Evolutionary conservation across 2,797 vertebrate species (phyloP).

Genomic region (Diplodus sargus): DNA sequence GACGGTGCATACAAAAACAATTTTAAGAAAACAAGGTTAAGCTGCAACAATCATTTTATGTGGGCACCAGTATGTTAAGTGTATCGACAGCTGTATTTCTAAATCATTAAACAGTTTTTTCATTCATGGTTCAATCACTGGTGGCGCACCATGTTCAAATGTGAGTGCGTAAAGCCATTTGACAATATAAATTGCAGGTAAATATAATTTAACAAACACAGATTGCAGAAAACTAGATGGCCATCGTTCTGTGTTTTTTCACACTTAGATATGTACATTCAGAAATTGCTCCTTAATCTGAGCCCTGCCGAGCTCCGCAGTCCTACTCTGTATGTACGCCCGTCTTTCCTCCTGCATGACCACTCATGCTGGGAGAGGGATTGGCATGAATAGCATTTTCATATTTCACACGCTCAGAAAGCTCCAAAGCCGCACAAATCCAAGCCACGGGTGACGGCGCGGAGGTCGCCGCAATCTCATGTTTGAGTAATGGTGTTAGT

Average conservation of each 20-base stretch:
- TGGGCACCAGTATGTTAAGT: neutral
- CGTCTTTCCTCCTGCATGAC: constrained; percentile 47
- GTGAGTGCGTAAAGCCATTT: neutral
- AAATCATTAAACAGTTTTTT: neutral
- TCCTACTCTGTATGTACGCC: constrained; percentile 34
- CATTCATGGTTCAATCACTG: neutral
- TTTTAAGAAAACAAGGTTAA: no score
- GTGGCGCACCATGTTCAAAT: neutral
- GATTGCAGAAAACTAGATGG: neutral
- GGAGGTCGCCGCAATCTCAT: constrained; percentile 27
- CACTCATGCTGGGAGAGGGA: constrained; percentile 60
- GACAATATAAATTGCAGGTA: neutral
- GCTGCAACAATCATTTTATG: no score
- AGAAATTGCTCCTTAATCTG: constrained; percentile 18
- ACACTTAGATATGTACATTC: neutral
- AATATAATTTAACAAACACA: neutral
- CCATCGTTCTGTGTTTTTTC: neutral
- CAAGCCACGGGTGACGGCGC: constrained; percentile 31
- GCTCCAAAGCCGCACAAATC: constrained; percentile 61
- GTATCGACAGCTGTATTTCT: neutral
- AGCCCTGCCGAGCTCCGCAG: constrained; percentile 23
- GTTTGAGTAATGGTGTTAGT: constrained; percentile 77
- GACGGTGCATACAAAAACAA: no score
- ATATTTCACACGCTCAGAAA: constrained; percentile 66
- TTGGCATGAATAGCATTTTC: constrained; percentile 72